Evolutionary conservation across 1,140 invertebrate species (phyloP), one percentile per base, ranked within the genome.

Genomic region (Phocides pigmalion): DNA sequence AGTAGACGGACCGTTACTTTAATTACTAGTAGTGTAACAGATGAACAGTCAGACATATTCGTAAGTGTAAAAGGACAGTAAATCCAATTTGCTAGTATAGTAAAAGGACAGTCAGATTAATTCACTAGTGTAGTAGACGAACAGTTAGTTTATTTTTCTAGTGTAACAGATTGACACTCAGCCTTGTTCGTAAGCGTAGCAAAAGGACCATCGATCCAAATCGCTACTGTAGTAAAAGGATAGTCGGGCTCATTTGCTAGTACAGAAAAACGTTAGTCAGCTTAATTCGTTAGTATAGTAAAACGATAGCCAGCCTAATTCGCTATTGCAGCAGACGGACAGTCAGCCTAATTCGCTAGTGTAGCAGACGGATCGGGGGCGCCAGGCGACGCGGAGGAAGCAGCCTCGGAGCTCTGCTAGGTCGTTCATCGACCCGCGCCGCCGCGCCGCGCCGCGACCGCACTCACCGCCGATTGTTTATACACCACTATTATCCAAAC

Each of bases 371-470:
- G 70, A 69, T 65, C 70, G 69, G 66, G 64, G 72, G 67, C 66
- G 69, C 37, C 51, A 39, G 62, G 65, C 59, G 61, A 5, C 44
- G 42, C 65, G 67, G 71, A 68, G 74, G 70, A 67, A 70, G 71
- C 73, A 64, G 67, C 72, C 71, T 70, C 62, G 65, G 73, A 72
- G 72, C 64, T 28, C 54, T 64, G 84, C 87, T 90, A 90, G 87
- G 85, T 89, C 87, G 87, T 90, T 90, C 87, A 74, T 81, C 86
- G 87, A 90, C 85, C 87, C 81, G 76, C 65, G 53, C 49, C 58
- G 35, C 35, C 35, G 35, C 35, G 32, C 32, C 32, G 25, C 25
- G 28, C 28, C 28, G 51, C 61, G 64, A 64, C 64, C 50, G 65
- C 69, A 64, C 68, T 49, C 39, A 32, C 35, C 53, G 51, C 54